Evolutionary conservation across 2,888 invertebrate genomes (phyloP).

Genomic region (Pachycephus smyrnensis): DNA sequence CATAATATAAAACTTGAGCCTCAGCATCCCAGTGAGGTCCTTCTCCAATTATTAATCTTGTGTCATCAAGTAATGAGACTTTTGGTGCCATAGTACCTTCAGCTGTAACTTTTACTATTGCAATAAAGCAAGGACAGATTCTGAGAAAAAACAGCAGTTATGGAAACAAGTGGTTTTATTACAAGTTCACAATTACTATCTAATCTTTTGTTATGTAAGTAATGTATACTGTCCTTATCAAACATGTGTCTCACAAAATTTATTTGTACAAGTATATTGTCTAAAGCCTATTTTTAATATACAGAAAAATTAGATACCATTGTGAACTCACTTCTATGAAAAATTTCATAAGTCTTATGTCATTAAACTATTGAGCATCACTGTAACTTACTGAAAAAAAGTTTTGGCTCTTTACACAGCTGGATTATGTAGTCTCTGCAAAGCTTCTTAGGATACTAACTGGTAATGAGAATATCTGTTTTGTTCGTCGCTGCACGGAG

Average conservation of each 20-base stretch:
- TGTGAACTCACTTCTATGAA: no score
- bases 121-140: not conserved
- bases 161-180: not conserved
- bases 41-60: constrained; percentile 15
- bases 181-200: not conserved
- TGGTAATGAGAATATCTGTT: not conserved
- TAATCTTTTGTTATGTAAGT: not conserved
- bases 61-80: constrained; percentile 14
- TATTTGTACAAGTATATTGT: not conserved
- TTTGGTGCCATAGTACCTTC: constrained; percentile 13
- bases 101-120: not conserved
- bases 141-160: not conserved
- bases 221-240: not conserved
- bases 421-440: not conserved
- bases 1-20: constrained; percentile 18
- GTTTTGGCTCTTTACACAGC: not conserved
- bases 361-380: not conserved
- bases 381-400: not conserved
- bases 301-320: not conserved
- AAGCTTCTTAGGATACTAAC: not conserved
- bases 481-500: not conserved
- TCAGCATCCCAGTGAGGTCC: constrained; percentile 24
- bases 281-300: not conserved
- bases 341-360: no score
- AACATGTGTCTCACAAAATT: not conserved